A percentile compares a stretch with the other conserved stretches of the same genome.
phyloP scores from a whole-genome alignment of 2,797 vertebrate genomes.

The Semotilus atromaculatus region DNA sequence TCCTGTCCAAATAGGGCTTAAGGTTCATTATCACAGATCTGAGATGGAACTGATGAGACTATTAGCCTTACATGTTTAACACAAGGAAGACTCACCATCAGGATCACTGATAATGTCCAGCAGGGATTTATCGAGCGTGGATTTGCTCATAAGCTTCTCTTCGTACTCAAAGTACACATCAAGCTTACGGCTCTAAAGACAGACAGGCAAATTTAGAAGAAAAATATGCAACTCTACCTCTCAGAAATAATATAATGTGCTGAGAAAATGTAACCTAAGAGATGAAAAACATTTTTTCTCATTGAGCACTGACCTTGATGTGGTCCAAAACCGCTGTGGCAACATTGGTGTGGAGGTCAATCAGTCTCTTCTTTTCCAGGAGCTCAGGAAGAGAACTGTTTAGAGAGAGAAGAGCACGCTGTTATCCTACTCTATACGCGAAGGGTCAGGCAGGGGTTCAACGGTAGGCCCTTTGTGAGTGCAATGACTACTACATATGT shows the following conservation, averaged over 20 bases:
- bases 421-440: conserved; percentile 19
- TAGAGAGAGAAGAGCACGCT: conserved; percentile 57
- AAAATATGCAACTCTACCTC: conserved; percentile 22
- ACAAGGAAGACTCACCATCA: conserved; percentile 82
- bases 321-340: conserved; percentile 97
- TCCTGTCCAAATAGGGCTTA: neutral
- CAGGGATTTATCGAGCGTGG: conserved; percentile 94
- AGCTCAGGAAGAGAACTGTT: conserved; percentile 95
- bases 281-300: conserved; percentile 49
- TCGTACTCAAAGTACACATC: conserved; percentile 98
- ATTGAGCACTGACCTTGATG: conserved; percentile 86
- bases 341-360: conserved; percentile 98
- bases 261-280: conserved; percentile 47
- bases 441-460: conserved; percentile 16
- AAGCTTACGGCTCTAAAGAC: conserved; percentile 89
- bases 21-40: neutral
- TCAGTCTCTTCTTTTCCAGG: conserved; percentile 96
- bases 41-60: neutral
- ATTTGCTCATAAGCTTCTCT: conserved; percentile 98
- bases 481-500: conserved; percentile 24
- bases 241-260: conserved; percentile 39
- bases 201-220: conserved; percentile 38
- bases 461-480: neutral
- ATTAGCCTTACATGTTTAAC: neutral
- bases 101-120: conserved; percentile 97